These are phyloP conservation scores for Plodia interpunctella DNA, from an alignment of 1,140 invertebrate genomes.

Conservation along the genomic window DNA sequence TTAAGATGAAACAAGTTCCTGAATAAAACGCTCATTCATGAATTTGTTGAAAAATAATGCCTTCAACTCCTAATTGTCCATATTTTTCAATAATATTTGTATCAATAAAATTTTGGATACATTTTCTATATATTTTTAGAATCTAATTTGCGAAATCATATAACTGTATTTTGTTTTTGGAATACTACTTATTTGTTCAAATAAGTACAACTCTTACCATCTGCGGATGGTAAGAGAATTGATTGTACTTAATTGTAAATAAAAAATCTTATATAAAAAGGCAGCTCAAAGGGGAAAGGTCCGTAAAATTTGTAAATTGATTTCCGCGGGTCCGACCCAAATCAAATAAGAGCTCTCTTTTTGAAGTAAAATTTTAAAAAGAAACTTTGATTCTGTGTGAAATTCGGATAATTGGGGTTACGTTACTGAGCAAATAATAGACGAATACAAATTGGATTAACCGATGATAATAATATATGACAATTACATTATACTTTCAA, in stretches of 20 bases:
- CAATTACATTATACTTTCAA: no score
- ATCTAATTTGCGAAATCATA: no score
- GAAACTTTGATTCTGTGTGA: conserved; percentile 12
- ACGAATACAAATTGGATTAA: neutral
- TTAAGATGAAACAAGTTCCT: conserved; percentile 17
- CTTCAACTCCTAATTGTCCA: no score
- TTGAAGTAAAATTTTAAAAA: conserved; percentile 26
- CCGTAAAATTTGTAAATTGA: conserved; percentile 26
- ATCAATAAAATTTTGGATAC: no score
- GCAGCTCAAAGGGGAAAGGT: conserved; percentile 21
- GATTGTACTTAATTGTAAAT: neutral
- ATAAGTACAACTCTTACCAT: no score
- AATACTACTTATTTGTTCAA: no score
- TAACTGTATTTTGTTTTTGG: no score
- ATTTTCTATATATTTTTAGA: no score
- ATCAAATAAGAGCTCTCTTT: conserved; percentile 23
- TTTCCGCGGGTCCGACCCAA: conserved; percentile 21
- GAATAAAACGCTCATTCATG: neutral
- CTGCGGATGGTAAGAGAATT: no score
- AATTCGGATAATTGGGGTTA: conserved; percentile 8
- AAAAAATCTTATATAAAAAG: neutral
- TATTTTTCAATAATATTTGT: no score
- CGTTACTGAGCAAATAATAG: neutral
- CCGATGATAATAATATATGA: no score
- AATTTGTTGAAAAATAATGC: conserved; percentile 3